Evolutionary conservation across 1,140 invertebrate genomes (phyloP), one percentile per base, ranked within the genome.

Genomic region (Geopemphigus sp.): DNA sequence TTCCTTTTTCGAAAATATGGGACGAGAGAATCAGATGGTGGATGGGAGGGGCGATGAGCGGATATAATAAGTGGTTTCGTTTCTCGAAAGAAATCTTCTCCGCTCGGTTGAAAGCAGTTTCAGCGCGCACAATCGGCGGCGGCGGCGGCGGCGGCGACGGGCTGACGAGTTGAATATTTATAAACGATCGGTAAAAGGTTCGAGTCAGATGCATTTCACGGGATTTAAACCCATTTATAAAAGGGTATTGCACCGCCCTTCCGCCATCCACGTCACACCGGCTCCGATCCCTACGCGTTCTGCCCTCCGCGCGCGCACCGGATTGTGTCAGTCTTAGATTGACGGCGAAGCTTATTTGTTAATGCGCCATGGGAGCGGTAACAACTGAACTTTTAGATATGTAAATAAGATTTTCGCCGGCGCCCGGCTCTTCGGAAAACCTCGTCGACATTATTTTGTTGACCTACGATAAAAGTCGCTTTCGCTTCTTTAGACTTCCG

Each of bases 301-400:
- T n/a, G n/a, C n/a, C n/a, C 17, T 73, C 70, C 24, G 6, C 47
- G 53, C 1, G 11, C 15, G 4, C 45, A 4, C 8, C 39, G 39
- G 56, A 45, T 57, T 45, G 74, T 45, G 74, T 19, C 57, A 63
- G 74, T 78, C 74, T 78, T 78, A 63, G 74, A 78, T 78, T 78
- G 74, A 78, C 74, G 74, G 74, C 57, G 63, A 78, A 78, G 74
- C 74, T 78, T 39, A 39, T 39, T 63, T 47, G 56, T 50, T 78
- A 78, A 78, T 78, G 57, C 74, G 57, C 74, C 74, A 63, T 78
- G 74, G 74, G 74, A 78, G 74, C 74, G 54, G 74, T 63, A 78
- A 78, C 74, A 78, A 78, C 74, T 78, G 74, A 78, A 78, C 74
- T 78, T 78, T 78, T 78, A 78, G 74, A 78, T 78, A 78, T 78